Evolutionary conservation across 1,140 invertebrate species (phyloP).

Genomic region (Trichomalopsis sarcophagae): DNA sequence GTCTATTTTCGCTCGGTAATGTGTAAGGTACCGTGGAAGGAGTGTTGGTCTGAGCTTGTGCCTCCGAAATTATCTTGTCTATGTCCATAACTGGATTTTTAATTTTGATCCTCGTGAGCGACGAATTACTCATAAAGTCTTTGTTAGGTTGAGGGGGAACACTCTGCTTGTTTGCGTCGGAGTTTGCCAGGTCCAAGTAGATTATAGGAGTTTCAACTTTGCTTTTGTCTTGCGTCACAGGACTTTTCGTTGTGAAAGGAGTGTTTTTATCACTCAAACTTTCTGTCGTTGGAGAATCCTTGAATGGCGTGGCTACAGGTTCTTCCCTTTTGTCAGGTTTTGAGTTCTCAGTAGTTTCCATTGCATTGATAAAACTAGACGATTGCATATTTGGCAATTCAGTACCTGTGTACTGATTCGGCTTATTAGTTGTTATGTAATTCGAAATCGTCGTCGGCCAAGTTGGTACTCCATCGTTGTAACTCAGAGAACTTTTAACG

Average conservation of each 20-base stretch:
- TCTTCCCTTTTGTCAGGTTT: not conserved
- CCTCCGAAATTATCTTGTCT: conserved; percentile 63
- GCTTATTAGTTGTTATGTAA: not conserved
- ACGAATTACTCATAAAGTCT: conserved; percentile 59
- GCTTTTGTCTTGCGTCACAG: not conserved
- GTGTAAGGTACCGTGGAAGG: conserved; percentile 50
- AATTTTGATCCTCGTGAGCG: conserved; percentile 64
- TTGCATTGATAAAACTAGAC: not conserved
- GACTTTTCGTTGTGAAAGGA: not conserved
- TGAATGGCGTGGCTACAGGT: not conserved
- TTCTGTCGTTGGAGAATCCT: not conserved
- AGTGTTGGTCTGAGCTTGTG: conserved; percentile 44
- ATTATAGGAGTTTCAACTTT: conserved; percentile 47
- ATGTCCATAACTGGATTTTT: conserved; percentile 61
- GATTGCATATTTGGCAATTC: not conserved
- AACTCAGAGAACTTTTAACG: not conserved
- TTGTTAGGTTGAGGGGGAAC: conserved; percentile 9
- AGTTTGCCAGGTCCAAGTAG: conserved; percentile 40
- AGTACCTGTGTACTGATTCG: not conserved
- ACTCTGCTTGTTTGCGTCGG: not conserved
- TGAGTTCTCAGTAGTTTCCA: not conserved
- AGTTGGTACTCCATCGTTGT: not conserved
- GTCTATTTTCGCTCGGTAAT: conserved; percentile 56
- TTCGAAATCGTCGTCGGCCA: conserved; percentile 5
- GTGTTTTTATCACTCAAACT: not conserved